Evolutionary conservation across 2,888 invertebrate genomes (phyloP).

Genomic region (Eristalis arbustorum): DNA sequence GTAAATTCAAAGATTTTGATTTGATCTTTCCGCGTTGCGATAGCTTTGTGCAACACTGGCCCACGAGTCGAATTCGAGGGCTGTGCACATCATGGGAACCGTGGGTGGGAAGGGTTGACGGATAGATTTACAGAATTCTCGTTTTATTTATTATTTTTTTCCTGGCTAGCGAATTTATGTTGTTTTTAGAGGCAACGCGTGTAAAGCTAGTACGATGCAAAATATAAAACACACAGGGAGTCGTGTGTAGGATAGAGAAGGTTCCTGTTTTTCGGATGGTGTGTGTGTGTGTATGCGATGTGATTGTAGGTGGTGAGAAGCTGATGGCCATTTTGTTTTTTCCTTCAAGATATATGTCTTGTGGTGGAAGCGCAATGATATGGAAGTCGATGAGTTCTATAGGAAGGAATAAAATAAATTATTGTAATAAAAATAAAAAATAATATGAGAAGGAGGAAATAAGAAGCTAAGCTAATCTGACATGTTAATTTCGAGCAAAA

Average conservation of each 20-base stretch:
- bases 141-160: conserved; percentile 1
- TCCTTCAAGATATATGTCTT: background rate
- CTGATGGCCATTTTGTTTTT: conserved; percentile 2
- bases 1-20: background rate
- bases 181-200: conserved; percentile 21
- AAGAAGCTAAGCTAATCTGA: no score
- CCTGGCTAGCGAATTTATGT: background rate
- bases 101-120: background rate
- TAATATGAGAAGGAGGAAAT: no score
- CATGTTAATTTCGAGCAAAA: no score
- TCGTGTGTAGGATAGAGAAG: background rate
- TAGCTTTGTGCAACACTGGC: background rate
- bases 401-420: no score
- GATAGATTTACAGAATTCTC: background rate
- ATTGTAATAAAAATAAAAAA: no score
- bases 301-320: conserved; percentile 10
- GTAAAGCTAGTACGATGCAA: conserved; percentile 36
- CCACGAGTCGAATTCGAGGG: background rate
- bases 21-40: background rate
- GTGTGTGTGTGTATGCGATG: background rate
- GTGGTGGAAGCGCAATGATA: background rate
- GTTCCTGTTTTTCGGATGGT: background rate
- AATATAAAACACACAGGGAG: conserved; percentile 24
- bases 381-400: background rate
- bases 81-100: background rate